These are phyloP conservation scores for Mastomys coucha DNA, from an alignment of 2,113 vertebrate species.

Conservation along the genomic window DNA sequence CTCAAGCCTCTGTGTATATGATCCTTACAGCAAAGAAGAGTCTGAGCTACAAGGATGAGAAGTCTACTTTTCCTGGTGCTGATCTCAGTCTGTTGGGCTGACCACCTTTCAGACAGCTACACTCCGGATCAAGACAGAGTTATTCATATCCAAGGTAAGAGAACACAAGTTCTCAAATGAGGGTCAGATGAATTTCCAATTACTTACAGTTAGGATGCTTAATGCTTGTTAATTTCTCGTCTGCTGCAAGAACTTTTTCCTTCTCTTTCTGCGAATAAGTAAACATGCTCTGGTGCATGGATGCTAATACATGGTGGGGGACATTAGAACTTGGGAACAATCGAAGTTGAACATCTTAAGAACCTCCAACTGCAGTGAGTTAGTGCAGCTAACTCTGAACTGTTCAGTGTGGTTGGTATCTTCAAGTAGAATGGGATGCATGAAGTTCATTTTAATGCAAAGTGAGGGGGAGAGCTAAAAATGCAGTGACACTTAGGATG, in stretches of 20 bases:
- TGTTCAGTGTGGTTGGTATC: constrained; percentile 55
- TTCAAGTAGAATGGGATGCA: constrained; percentile 45
- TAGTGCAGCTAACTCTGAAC: constrained; percentile 23
- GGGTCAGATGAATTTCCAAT: constrained; percentile 61
- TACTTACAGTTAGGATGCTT: constrained; percentile 62
- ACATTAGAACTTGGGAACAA: not conserved
- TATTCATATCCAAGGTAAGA: constrained; percentile 96
- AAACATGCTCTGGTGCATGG: constrained; percentile 17
- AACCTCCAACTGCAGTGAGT: constrained; percentile 39
- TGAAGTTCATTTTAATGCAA: constrained; percentile 55
- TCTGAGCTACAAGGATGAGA: constrained; percentile 90
- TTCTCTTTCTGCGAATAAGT: constrained; percentile 59
- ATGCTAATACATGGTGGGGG: constrained; percentile 24
- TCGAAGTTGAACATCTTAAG: constrained; percentile 62
- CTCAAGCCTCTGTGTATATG: constrained; percentile 81
- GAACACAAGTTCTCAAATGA: constrained; percentile 62
- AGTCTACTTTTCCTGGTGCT: constrained; percentile 92
- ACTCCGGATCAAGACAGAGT: constrained; percentile 91
- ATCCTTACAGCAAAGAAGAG: constrained; percentile 90
- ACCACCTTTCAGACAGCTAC: constrained; percentile 88
- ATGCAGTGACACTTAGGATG: constrained; percentile 53
- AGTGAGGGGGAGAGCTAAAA: constrained; percentile 42
- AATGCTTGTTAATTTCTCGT: constrained; percentile 56
- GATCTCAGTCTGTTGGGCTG: constrained; percentile 92
- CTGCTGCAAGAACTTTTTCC: constrained; percentile 71